Evolutionary conservation across 2,888 invertebrate genomes (phyloP).

Genomic region (Galeruca laticollis): DNA sequence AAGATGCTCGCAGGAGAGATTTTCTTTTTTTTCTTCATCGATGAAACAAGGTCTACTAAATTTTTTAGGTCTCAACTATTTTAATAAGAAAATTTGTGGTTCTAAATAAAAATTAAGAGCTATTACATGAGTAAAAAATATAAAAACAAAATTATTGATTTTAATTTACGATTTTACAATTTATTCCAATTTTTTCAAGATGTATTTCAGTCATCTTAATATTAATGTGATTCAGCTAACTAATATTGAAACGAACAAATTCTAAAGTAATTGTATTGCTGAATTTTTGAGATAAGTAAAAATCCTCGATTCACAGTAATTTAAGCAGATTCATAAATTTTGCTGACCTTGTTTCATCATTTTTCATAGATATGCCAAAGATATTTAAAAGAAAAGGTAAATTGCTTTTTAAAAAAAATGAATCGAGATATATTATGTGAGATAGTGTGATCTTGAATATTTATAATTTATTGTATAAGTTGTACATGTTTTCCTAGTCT

Average conservation of each 20-base stretch:
- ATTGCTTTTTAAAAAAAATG: conserved; percentile 28
- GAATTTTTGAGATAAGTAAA: too few species aligned
- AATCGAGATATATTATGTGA: conserved; percentile 32
- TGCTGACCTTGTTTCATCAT: conserved; percentile 21
- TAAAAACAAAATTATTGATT: too few species aligned
- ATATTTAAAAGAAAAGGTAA: conserved; percentile 47
- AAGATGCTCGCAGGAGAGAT: conserved; percentile 19
- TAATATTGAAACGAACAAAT: background rate
- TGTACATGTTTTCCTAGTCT: conserved; percentile 56
- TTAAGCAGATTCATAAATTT: background rate
- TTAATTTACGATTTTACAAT: too few species aligned
- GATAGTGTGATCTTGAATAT: conserved; percentile 51
- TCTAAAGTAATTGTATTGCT: too few species aligned
- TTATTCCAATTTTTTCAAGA: too few species aligned
- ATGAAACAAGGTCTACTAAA: background rate
- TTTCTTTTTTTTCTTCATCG: conserved; percentile 18
- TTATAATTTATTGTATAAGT: conserved; percentile 46
- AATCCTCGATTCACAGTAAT: too few species aligned
- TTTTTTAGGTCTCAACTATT: background rate
- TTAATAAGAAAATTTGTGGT: background rate
- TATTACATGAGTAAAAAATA: too few species aligned
- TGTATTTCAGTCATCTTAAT: too few species aligned
- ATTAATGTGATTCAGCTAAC: background rate
- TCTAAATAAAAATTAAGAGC: too few species aligned
- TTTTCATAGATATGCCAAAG: conserved; percentile 54